Percentiles rank a stretch among this genome's conserved stretches.
phyloP scores from a whole-genome alignment of 2,888 invertebrate species.

The Catocala sponsa region DNA sequence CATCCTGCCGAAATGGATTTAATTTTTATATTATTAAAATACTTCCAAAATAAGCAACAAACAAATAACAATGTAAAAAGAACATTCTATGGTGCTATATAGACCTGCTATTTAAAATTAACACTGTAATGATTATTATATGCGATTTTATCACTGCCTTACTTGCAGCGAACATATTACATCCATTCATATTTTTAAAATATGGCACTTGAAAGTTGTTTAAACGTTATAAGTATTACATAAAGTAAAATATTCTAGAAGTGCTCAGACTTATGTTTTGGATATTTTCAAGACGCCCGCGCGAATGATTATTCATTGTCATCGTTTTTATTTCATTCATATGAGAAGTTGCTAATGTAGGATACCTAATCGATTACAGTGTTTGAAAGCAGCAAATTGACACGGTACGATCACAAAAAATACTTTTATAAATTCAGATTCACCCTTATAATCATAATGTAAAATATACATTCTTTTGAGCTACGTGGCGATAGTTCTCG shows the following conservation, averaged over 20 bases:
- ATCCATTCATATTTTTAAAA: slow-evolving; percentile 52
- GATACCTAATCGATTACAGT: slow-evolving; percentile 68
- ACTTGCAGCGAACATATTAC: slow-evolving; percentile 39
- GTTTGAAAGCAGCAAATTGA: slow-evolving; percentile 73
- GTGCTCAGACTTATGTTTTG: slow-evolving; percentile 41
- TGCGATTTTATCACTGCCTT: slow-evolving; percentile 44
- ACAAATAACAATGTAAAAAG: slow-evolving; percentile 86
- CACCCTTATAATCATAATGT: slow-evolving; percentile 70
- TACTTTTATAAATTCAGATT: slow-evolving; percentile 81
- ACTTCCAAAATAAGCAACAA: slow-evolving; percentile 88
- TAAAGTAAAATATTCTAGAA: slow-evolving; percentile 45
- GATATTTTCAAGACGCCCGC: slow-evolving; percentile 34
- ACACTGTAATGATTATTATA: slow-evolving; percentile 71
- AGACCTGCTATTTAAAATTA: slow-evolving; percentile 70
- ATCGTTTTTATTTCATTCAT: slow-evolving; percentile 12
- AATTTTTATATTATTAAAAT: slow-evolving; percentile 81
- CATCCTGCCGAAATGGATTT: slow-evolving; percentile 75
- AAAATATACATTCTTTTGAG: slow-evolving; percentile 77
- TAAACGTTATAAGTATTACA: slow-evolving; percentile 45
- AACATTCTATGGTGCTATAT: slow-evolving; percentile 73
- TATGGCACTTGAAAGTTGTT: slow-evolving; percentile 67
- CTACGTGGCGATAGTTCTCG: slow-evolving; percentile 69
- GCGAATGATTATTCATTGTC: slow-evolving; percentile 28
- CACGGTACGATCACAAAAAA: slow-evolving; percentile 70
- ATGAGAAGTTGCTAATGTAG: slow-evolving; percentile 30